A percentile compares a stretch with the other conserved stretches of the same genome.
Evolutionary conservation across 2,113 vertebrate species (phyloP).

Genomic region (Eulemur macaco): DNA sequence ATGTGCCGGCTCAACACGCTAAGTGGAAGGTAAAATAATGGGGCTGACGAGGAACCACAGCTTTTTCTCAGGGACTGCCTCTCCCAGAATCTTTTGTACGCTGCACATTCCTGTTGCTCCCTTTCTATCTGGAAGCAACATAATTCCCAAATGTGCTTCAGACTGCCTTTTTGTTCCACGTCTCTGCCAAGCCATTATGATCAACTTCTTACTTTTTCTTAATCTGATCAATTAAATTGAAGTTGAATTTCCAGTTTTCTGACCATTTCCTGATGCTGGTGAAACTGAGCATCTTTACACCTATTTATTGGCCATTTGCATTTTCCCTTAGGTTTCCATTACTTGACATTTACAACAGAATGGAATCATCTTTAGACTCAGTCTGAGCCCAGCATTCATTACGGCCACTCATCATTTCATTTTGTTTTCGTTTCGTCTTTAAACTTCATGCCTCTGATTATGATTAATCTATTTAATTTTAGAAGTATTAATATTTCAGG

Average conservation of each 20-base stretch:
- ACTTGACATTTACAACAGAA: not conserved
- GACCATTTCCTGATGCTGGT: not conserved
- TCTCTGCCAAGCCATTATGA: not conserved
- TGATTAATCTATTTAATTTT: slow-evolving; percentile 1
- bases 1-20: not conserved
- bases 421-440: not conserved
- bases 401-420: not conserved
- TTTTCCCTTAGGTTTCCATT: not conserved
- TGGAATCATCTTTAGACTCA: not conserved
- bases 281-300: not conserved
- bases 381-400: not conserved
- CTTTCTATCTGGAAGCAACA: not conserved
- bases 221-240: not conserved
- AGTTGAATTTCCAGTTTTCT: not conserved
- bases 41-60: not conserved
- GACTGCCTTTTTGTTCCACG: not conserved
- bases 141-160: not conserved
- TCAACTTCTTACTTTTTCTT: not conserved
- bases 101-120: not conserved
- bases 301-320: not conserved
- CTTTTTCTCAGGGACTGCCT: not conserved
- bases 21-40: not conserved
- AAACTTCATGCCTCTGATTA: not conserved
- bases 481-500: not conserved
- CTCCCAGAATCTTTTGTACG: not conserved